Conservation (phyloP, 1,140 invertebrate species). For the Hylaeus volcanicus region DNA sequence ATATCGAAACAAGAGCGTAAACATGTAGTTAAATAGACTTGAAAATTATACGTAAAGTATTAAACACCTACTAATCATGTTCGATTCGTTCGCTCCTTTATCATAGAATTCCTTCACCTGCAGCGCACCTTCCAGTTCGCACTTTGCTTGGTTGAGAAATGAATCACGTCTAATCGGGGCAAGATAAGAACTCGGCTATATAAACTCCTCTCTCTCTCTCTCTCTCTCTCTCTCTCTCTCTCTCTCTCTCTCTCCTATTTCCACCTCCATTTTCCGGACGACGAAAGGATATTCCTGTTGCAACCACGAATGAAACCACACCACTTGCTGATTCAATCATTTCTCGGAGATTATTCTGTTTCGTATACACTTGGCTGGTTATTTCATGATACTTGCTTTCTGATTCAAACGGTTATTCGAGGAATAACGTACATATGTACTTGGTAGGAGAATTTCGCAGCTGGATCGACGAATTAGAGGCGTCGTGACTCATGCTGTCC, state of each 20-base stretch:
- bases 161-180: neutral
- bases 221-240: neutral
- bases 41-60: too few species aligned
- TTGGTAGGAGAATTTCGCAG: neutral
- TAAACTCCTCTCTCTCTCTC: conserved; percentile 7
- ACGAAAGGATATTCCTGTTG: neutral
- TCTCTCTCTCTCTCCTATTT: neutral
- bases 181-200: conserved; percentile 14
- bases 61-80: conserved; percentile 24
- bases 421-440: conserved; percentile 3
- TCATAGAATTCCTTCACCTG: neutral
- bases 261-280: neutral
- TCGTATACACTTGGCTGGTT: neutral
- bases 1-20: too few species aligned
- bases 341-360: neutral
- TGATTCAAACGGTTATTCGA: neutral
- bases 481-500: neutral
- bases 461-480: neutral
- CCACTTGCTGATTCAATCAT: neutral
- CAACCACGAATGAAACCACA: neutral
- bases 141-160: neutral
- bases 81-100: neutral
- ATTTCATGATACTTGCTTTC: neutral
- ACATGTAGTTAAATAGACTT: too few species aligned
- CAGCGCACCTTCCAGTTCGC: neutral